Evolutionary conservation across 2,888 invertebrate species (phyloP), one percentile per base, ranked within the genome.

Genomic region (Cinara cedri): DNA sequence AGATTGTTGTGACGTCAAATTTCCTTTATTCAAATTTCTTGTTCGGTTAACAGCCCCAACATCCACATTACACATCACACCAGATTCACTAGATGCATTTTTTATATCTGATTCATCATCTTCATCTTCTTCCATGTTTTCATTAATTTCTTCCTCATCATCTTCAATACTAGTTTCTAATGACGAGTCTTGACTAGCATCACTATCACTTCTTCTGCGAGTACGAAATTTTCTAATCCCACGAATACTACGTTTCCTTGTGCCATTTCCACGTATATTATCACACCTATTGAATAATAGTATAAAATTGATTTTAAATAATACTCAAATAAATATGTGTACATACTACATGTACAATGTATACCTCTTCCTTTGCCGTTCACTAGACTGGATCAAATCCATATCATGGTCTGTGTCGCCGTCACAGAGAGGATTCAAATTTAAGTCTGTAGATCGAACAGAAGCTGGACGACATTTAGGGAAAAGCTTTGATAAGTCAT

Each of bases 401-500:
- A 83, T 87, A 86, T 87, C 86, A 85, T 86, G 85, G 84, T 85
- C 85, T 83, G 85, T 85, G 85, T 87, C 87, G 85, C 87, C 86
- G 83, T 87, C 87, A 83, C 86, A 85, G 82, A 88, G 86, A 70
- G 87, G 78, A 86, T 89, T 89, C 83, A 88, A 86, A 86, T 88
- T 88, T 84, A 88, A 87, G 86, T 89, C 89, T 85, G 81, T 81
- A 42, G 81, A 81, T 57, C 90, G 89, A 16, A 78, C 78, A 70
- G 78, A 70, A 42, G 78, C 19, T 83, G 93, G 93, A 84, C 93
- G 90, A 88, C 94, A 94, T 91, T 94, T 94, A 85, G 93, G 93
- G 88, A 94, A 94, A 85, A 94, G 89, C 86, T 92, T 90, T 85
- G 92, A 92, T 87, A 94, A 93, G 88, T 92, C 91, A 88, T 93